Evolutionary conservation across 2,888 invertebrate species (phyloP).

Genomic region (Pyrrhia umbra): DNA sequence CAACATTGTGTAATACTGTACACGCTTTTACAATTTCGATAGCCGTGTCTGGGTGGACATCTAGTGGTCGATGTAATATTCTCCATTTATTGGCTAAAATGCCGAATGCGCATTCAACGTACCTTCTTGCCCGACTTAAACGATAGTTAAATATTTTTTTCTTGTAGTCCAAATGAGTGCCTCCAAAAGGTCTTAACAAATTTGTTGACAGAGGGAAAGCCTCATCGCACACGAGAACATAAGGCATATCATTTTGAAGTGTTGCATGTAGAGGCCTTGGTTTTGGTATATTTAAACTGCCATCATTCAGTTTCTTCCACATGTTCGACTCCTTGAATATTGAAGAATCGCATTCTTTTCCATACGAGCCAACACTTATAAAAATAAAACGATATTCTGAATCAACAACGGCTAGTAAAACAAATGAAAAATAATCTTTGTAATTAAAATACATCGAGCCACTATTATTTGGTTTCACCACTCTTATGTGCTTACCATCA

Average conservation of each 20-base stretch:
- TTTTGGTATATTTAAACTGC: conserved; percentile 59
- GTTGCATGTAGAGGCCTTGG: conserved; percentile 49
- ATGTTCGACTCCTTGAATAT: conserved; percentile 62
- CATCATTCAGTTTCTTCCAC: conserved; percentile 56
- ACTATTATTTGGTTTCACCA: conserved; percentile 16
- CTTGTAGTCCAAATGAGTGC: conserved; percentile 48
- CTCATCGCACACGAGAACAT: conserved; percentile 64
- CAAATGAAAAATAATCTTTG: too few relatives aligned
- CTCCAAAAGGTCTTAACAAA: conserved; percentile 62
- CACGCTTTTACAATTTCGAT: too few relatives aligned
- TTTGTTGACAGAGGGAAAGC: conserved; percentile 59
- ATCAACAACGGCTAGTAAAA: too few relatives aligned
- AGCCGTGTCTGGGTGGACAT: too few relatives aligned
- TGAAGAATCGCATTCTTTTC: conserved; percentile 52
- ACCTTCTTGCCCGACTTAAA: too few relatives aligned
- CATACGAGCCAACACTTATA: conserved; percentile 62
- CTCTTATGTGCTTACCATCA: not conserved
- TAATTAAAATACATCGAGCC: conserved; percentile 2
- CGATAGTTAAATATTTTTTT: conserved; percentile 22
- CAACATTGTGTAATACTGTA: too few relatives aligned
- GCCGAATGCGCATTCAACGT: too few relatives aligned
- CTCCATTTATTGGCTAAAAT: too few relatives aligned
- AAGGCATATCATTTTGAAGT: conserved; percentile 1
- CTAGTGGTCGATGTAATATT: too few relatives aligned
- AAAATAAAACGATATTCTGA: conserved; percentile 21